A percentile compares a stretch with the other conserved stretches of the same genome.
Conservation (phyloP, 2,797 vertebrate genomes). For the Aselliscus stoliczkanus region DNA sequence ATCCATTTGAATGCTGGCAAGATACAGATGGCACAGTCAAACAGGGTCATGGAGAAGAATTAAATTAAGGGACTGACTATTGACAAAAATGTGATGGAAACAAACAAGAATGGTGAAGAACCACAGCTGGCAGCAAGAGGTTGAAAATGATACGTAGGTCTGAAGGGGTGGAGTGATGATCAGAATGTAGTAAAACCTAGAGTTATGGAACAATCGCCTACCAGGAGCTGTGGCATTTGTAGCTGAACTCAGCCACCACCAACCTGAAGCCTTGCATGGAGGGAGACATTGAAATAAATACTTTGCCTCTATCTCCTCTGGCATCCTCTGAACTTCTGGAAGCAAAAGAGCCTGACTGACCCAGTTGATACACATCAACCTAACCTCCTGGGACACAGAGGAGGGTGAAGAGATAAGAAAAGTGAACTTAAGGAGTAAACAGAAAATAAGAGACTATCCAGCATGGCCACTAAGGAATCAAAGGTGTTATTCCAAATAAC, state of each 20-base stretch:
- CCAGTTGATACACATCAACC: not conserved
- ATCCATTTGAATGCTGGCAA: not conserved
- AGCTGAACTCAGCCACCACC: not conserved
- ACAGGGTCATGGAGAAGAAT: not conserved
- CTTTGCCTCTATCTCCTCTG: not conserved
- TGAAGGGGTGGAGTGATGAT: not conserved
- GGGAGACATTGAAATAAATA: not conserved
- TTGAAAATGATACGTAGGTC: not conserved
- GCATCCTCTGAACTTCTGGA: not conserved
- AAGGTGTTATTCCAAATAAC: not conserved
- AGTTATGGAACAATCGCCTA: not conserved
- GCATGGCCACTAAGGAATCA: not conserved
- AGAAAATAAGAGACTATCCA: not conserved
- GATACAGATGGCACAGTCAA: not conserved
- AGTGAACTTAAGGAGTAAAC: not conserved
- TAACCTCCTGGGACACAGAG: not conserved
- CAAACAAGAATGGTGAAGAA: not conserved
- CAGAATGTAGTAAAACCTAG: not conserved
- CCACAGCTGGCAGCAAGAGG: not conserved
- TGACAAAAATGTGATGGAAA: not conserved
- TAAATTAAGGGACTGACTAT: not conserved
- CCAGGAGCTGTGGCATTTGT: not conserved
- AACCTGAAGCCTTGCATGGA: not conserved
- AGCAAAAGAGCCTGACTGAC: not conserved
- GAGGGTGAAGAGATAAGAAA: not conserved